Base-by-base conservation (phyloP, 2,797 vertebrate species). In the Anguilla obscura region DNA sequence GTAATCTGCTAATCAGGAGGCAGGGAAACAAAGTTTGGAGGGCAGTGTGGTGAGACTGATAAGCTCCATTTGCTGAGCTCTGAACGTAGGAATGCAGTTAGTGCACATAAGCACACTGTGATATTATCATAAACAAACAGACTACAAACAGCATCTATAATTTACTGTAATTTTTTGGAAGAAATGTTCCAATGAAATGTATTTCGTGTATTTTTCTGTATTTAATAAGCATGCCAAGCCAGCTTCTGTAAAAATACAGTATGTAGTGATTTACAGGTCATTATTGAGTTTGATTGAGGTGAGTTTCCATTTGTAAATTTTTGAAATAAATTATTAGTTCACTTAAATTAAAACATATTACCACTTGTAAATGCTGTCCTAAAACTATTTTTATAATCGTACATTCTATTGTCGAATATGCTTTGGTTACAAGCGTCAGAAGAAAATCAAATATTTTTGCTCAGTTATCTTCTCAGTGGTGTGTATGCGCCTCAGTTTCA, bases 391-490 rank as follows among this genome's bases (percentile, higher is more conserved):
- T 56, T 10, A 56, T 10, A 10, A 10, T 10, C 9, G 12, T 16
- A 56, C 54, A 9, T 16, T 56, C 9, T 56, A 56, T 56, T 56
- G 40, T 45, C 40, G 10, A 56, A 56, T 16, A 56, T 56, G 54
- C 54, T 56, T 16, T 14, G 54, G 54, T 10, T 56, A 16, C 54
- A 56, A 56, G 54, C 4, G 16, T 56, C 54, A 56, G 9, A 56
- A 56, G 54, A 56, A 56, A 10, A 63, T 63, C 60, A 18, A 16
- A 63, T 45, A 63, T 18, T 5, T 63, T 63, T 63, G 18, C 1
- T 63, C 8, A 56, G 63, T 92, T 84, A 90, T 92, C 91, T 71
- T 90, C 88, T 88, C 60, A 76, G 40, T 89, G 88, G 89, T 58
- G 33, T 88, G 87, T 90, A 86, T 86, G 88, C 83, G 87, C 85